Percentiles rank a stretch among this genome's conserved stretches.
Evolutionary conservation across 1,140 invertebrate genomes (phyloP).

Genomic region (Drosophila cardini): DNA sequence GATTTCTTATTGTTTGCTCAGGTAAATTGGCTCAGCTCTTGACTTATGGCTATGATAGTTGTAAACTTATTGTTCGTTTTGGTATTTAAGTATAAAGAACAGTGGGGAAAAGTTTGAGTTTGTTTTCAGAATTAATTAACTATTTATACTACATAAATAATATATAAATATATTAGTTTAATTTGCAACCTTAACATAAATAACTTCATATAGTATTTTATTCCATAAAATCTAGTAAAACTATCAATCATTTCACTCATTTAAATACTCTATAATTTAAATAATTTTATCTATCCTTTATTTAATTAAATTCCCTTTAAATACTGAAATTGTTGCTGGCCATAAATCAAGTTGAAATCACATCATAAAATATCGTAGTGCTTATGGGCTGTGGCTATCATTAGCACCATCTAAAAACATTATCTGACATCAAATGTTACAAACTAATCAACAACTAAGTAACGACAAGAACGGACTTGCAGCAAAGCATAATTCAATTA

Average conservation of each 20-base stretch:
- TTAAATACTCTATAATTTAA: no score
- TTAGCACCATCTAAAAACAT: slow-evolving; percentile 51
- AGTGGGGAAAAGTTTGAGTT: no score
- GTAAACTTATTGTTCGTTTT: slow-evolving; percentile 6
- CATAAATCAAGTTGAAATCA: slow-evolving; percentile 9
- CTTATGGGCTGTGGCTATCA: slow-evolving; percentile 17
- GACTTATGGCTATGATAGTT: slow-evolving; percentile 25
- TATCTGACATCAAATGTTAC: slow-evolving; percentile 39
- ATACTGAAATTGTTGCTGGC: background rate
- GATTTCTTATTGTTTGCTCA: background rate
- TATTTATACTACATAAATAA: no score
- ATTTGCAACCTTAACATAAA: no score
- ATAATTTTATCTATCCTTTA: no score
- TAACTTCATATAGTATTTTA: no score
- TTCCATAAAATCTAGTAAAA: no score
- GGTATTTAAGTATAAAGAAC: no score
- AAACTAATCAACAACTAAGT: slow-evolving; percentile 41
- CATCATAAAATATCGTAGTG: background rate
- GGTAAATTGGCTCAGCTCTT: slow-evolving; percentile 23
- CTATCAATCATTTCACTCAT: no score
- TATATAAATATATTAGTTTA: no score
- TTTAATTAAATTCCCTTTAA: background rate
- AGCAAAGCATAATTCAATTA: slow-evolving; percentile 72
- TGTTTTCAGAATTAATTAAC: no score
- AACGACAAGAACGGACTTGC: slow-evolving; percentile 15